These are phyloP conservation scores for Paracanthobrama guichenoti DNA, from an alignment of 2,113 vertebrate species.

Conservation along the genomic window DNA sequence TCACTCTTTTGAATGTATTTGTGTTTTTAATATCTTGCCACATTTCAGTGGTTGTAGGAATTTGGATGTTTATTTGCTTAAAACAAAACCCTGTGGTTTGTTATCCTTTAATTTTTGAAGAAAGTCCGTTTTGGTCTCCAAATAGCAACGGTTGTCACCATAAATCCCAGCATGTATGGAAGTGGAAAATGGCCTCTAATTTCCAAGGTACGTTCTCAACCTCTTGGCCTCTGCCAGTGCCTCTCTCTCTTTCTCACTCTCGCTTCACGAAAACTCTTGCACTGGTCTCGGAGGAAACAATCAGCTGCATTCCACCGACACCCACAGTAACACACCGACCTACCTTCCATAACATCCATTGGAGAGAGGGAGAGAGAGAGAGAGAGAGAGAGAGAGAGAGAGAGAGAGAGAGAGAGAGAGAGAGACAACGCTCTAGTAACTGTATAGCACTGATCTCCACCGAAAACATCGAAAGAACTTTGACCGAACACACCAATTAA, in stretches of 20 bases:
- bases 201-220: constrained; percentile 59
- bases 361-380: not conserved
- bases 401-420: not conserved
- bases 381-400: no score
- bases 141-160: constrained; percentile 75
- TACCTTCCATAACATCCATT: constrained; percentile 1
- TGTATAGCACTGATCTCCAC: not conserved
- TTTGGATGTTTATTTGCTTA: constrained; percentile 71
- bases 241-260: constrained; percentile 15
- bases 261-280: constrained; percentile 18
- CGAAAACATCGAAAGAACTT: not conserved
- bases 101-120: constrained; percentile 70
- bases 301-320: constrained; percentile 36
- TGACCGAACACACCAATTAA: not conserved
- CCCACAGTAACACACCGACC: constrained; percentile 17
- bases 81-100: constrained; percentile 71
- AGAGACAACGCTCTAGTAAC: not conserved
- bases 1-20: constrained; percentile 69
- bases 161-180: constrained; percentile 69
- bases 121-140: constrained; percentile 62
- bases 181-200: constrained; percentile 66
- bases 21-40: constrained; percentile 68
- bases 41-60: constrained; percentile 70
- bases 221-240: constrained; percentile 40
- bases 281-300: constrained; percentile 36